Conservation (phyloP, 1,140 invertebrate genomes). For the Penaeus chinensis region DNA sequence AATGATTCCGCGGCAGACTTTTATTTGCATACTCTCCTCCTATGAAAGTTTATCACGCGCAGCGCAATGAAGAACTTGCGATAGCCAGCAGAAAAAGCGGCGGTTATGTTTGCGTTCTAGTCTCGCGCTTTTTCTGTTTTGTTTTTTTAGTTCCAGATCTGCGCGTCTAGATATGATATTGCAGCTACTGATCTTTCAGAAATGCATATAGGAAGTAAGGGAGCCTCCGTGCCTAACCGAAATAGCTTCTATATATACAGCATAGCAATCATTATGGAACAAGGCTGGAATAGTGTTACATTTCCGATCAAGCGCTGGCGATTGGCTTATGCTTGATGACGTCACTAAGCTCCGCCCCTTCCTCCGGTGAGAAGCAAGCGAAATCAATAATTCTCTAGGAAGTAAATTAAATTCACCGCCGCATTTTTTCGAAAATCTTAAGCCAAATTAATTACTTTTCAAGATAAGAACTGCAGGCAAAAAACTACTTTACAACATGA, state of each 20-base stretch:
- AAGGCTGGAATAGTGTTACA: slow-evolving; percentile 47
- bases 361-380: slow-evolving; percentile 25
- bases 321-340: slow-evolving; percentile 39
- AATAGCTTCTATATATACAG: slow-evolving; percentile 57
- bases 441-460: slow-evolving; percentile 28
- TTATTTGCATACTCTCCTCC: too few species aligned
- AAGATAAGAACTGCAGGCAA: too few species aligned
- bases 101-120: too few species aligned
- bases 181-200: slow-evolving; percentile 42
- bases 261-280: slow-evolving; percentile 50
- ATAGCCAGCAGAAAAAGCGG: too few species aligned
- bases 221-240: slow-evolving; percentile 35
- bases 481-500: too few species aligned
- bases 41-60: too few species aligned
- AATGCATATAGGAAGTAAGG: slow-evolving; percentile 57
- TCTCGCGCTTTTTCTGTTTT: too few species aligned
- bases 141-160: too few species aligned
- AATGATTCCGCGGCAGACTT: too few species aligned
- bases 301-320: slow-evolving; percentile 41
- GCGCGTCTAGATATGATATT: too few species aligned
- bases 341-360: slow-evolving; percentile 37
- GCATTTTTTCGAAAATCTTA: slow-evolving; percentile 49
- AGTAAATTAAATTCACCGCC: slow-evolving; percentile 48
- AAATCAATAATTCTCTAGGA: slow-evolving; percentile 55
- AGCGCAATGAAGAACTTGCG: too few species aligned